Evolutionary conservation across 2,888 invertebrate species (phyloP), one percentile per base, ranked within the genome.

Genomic region (Lithophane socia): DNA sequence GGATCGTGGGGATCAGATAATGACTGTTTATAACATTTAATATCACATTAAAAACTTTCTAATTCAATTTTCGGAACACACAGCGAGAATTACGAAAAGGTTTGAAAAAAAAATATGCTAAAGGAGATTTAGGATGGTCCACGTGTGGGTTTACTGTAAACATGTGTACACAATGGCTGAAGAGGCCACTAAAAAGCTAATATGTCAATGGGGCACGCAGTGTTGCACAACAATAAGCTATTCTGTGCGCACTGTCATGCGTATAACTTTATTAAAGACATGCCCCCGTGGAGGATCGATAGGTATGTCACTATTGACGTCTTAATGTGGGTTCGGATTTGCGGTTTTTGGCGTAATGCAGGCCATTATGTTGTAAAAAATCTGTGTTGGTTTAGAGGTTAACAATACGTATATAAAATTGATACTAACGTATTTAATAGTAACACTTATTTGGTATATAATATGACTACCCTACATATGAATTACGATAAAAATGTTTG

Each of bases 261-360:
- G 94, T 94, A 90, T 95, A 95, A 96, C 91, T 91, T 92, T 94
- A 95, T 96, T 95, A 95, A 93, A 92, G 90, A 90, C 89, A 88
- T 92, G 87, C 90, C 88, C 92, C 94, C 94, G 92, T 94, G 92
- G 92, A 95, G 91, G 95, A 96, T 95, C 92, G 96, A 96, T 96
- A 92, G 93, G 90, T 90, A 83, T 87, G 89, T 82, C 84, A 77
- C 88, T 84, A 89, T 90, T 88, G 86, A 86, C 80, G 81, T 88
- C 85, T 85, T 88, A 85, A 87, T 90, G 82, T 84, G 81, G 89
- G 84, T 85, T 73, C 70, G 71, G 82, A 83, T 87, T 87, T 88
- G 88, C 77, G 81, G 83, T 78, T 85, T 86, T 83, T 71, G 75
- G 71, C 49, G 64, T 82, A 85, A 86, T 80, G 76, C 29, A 67